A percentile compares a stretch with the other conserved stretches of the same genome.
These are phyloP conservation scores for Eidolon helvum DNA, from an alignment of 2,113 vertebrate species.

Conservation along the genomic window DNA sequence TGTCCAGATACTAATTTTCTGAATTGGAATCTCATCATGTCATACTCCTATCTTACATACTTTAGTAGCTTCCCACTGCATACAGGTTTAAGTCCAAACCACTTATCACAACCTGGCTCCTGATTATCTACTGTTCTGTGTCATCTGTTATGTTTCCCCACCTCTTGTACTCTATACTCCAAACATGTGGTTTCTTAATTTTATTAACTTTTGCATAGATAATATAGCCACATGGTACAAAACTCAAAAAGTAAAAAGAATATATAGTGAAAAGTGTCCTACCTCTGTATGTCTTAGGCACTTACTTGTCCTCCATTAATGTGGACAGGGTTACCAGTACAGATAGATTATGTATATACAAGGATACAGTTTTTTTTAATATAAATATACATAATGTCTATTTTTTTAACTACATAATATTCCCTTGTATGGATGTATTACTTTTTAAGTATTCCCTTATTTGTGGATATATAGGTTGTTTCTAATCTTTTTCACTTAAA, in stretches of 20 bases:
- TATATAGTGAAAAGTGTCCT: not conserved
- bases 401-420: not conserved
- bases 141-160: not conserved
- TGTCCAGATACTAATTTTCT: constrained; percentile 11
- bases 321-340: not conserved
- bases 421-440: not conserved
- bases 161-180: not conserved
- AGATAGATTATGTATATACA: not conserved
- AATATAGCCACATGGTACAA: not conserved
- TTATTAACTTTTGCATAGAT: not conserved
- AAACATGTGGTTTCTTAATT: not conserved
- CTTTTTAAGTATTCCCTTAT: not conserved
- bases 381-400: not conserved
- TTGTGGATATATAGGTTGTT: not conserved
- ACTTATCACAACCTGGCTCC: not conserved
- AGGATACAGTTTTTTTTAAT: not conserved
- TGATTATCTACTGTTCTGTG: not conserved
- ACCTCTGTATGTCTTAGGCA: not conserved
- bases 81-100: not conserved
- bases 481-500: constrained; percentile 35
- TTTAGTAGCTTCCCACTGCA: not conserved
- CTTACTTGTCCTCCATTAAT: not conserved
- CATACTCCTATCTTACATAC: not conserved
- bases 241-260: not conserved
- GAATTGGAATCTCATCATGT: not conserved